Evolutionary conservation across 2,797 vertebrate genomes (phyloP).

Genomic region (Pangasius krempfi): DNA sequence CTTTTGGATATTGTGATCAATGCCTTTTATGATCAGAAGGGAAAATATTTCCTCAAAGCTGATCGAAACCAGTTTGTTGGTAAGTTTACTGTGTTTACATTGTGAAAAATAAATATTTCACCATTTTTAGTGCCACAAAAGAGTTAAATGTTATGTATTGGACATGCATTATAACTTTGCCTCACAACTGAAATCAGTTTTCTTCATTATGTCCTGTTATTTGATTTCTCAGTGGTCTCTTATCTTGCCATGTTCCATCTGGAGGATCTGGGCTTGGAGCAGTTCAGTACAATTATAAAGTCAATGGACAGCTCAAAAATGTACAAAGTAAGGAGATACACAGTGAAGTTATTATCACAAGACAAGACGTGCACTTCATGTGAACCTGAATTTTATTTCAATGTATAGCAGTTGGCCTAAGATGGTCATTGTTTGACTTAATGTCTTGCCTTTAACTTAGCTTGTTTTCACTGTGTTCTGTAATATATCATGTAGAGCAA

Average conservation of each 20-base stretch:
- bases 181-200: not conserved
- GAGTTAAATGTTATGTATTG: not conserved
- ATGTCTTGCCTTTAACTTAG: not conserved
- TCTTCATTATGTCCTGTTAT: not conserved
- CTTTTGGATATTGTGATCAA: conserved; percentile 81
- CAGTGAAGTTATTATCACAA: not conserved
- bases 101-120: not conserved
- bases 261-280: conserved; percentile 81
- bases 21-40: conserved; percentile 79
- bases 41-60: conserved; percentile 67
- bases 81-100: conserved; percentile 66
- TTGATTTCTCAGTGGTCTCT: conserved; percentile 78
- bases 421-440: not conserved
- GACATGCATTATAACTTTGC: not conserved
- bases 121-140: not conserved
- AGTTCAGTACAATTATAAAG: conserved; percentile 81
- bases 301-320: conserved; percentile 82
- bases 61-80: conserved; percentile 81
- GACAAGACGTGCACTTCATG: not conserved
- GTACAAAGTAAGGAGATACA: conserved; percentile 74
- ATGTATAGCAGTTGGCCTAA: not conserved
- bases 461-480: not conserved
- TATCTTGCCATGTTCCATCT: conserved; percentile 85
- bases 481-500: not conserved
- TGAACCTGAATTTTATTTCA: not conserved